Evolutionary conservation across 2,888 invertebrate species (phyloP).

Genomic region (Orthosia gothica): DNA sequence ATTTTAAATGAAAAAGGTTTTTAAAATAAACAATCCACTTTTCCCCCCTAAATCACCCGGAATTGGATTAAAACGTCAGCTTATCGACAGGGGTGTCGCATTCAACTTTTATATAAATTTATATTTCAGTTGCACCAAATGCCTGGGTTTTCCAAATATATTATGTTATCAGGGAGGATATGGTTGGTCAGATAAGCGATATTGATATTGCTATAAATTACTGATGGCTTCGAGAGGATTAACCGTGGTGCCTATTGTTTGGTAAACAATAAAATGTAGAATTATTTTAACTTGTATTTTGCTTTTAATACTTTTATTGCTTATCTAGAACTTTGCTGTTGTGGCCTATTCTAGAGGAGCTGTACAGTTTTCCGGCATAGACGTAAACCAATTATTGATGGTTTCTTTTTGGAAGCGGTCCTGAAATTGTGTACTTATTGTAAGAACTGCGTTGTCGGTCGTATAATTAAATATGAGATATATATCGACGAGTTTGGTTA

Average conservation of each 20-base stretch:
- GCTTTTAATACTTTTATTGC: background rate
- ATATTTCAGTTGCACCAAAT: conserved; percentile 38
- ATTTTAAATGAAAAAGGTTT: background rate
- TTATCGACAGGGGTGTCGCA: conserved; percentile 39
- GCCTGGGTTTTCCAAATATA: conserved; percentile 52
- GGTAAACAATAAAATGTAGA: conserved; percentile 31
- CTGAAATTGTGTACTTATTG: too few species aligned
- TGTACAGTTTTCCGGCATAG: too few species aligned
- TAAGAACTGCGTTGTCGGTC: too few species aligned
- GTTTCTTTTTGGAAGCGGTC: too few species aligned
- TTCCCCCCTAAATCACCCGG: conserved; percentile 37
- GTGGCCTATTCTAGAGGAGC: too few species aligned
- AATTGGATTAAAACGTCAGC: conserved; percentile 52
- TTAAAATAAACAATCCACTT: conserved; percentile 53
- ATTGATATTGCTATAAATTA: conserved; percentile 64
- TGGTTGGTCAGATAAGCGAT: conserved; percentile 55
- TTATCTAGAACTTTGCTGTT: too few species aligned
- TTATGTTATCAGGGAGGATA: conserved; percentile 50
- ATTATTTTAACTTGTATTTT: conserved; percentile 9
- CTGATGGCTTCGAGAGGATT: conserved; percentile 35
- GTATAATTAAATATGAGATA: too few species aligned
- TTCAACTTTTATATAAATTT: conserved; percentile 33
- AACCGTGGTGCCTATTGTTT: conserved; percentile 43
- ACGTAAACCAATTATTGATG: too few species aligned
- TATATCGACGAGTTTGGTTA: too few species aligned